phyloP scores from a whole-genome alignment of 2,888 invertebrate species.

The Mycalesis mineus region DNA sequence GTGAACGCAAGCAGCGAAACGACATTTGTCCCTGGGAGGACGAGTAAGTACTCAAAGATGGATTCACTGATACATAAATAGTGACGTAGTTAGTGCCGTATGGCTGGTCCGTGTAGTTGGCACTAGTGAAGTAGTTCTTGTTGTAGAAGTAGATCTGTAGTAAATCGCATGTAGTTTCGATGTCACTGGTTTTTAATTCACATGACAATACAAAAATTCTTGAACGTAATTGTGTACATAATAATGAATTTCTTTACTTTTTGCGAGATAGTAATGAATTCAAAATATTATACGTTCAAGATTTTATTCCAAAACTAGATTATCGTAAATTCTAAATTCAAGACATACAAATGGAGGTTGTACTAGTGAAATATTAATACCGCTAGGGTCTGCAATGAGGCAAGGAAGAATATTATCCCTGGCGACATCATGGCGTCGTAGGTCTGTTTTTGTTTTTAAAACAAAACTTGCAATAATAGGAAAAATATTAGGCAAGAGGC shows the following conservation, averaged over 20 bases:
- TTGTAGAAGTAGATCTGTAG: not conserved
- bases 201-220: conserved; percentile 15
- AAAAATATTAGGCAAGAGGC: too few relatives aligned
- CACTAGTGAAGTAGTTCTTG: not conserved
- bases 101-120: conserved; percentile 5
- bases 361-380: too few relatives aligned
- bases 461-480: too few relatives aligned
- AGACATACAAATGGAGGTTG: too few relatives aligned
- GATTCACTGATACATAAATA: conserved; percentile 9
- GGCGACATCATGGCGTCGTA: too few relatives aligned
- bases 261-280: not conserved
- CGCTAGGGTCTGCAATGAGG: too few relatives aligned
- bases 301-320: not conserved
- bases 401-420: too few relatives aligned
- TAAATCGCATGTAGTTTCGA: not conserved
- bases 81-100: conserved; percentile 11
- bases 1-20: conserved; percentile 79
- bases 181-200: conserved; percentile 7
- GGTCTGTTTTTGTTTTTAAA: too few relatives aligned
- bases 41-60: conserved; percentile 83
- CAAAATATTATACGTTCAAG: not conserved
- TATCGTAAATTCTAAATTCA: too few relatives aligned
- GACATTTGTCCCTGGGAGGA: conserved; percentile 97
- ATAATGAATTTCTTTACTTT: not conserved
- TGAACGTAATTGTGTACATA: not conserved